These are phyloP conservation scores for Gambusia affinis DNA, from an alignment of 2,113 vertebrate genomes.

Conservation along the genomic window DNA sequence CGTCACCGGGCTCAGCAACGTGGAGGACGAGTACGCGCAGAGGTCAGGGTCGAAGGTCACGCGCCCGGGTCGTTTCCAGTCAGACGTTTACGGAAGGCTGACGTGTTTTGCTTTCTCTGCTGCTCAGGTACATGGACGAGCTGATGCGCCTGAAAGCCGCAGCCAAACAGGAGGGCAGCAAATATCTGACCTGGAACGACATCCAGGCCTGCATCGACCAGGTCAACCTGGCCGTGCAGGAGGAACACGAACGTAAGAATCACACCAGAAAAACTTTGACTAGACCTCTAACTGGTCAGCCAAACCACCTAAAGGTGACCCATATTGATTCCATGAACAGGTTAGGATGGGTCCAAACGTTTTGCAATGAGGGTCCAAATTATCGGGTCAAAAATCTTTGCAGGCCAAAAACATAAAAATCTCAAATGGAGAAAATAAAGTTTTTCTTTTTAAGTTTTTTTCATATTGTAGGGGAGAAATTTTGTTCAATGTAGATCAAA, in stretches of 20 bases:
- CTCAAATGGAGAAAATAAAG: no score
- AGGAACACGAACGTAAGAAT: slow-evolving; percentile 93
- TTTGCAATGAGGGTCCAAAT: no score
- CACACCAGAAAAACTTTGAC: no score
- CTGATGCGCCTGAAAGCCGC: slow-evolving; percentile 88
- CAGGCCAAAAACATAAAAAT: no score
- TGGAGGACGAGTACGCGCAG: slow-evolving; percentile 93
- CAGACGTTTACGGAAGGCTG: background rate
- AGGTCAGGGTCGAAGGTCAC: slow-evolving; percentile 75
- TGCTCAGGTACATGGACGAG: slow-evolving; percentile 90
- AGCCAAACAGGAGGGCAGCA: slow-evolving; percentile 78
- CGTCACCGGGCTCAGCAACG: slow-evolving; percentile 91
- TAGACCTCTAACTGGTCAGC: background rate
- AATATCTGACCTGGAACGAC: slow-evolving; percentile 96
- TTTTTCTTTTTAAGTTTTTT: no score
- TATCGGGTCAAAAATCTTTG: no score
- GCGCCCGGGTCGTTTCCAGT: accelerated
- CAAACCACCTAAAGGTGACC: no score
- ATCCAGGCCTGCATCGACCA: slow-evolving; percentile 94
- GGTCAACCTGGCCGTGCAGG: slow-evolving; percentile 89
- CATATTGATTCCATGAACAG: no score
- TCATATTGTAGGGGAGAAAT: no score
- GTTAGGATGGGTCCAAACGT: no score
- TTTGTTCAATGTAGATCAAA: no score
- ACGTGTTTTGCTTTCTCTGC: background rate